Conservation (phyloP, 2,888 invertebrate species). For the Aphodius granarius region DNA sequence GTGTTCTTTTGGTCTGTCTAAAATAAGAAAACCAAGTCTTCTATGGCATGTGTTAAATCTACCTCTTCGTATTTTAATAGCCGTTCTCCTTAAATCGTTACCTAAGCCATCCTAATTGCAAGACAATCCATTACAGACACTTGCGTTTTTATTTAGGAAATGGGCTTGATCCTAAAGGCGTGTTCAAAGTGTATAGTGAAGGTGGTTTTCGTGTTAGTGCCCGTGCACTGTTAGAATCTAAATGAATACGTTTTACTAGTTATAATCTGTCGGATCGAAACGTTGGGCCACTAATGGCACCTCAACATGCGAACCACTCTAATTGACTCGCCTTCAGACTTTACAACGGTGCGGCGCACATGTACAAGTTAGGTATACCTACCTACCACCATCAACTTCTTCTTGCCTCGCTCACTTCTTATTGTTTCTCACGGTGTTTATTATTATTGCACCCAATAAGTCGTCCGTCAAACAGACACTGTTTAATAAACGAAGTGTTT, state of each 20-base stretch:
- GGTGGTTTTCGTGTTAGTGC: not conserved
- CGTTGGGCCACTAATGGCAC: slow-evolving; percentile 46
- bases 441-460: not conserved
- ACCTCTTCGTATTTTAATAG: no score
- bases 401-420: not conserved
- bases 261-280: slow-evolving; percentile 14
- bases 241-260: slow-evolving; percentile 42
- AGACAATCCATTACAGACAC: not conserved
- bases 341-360: not conserved
- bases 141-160: not conserved
- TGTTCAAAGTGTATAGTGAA: not conserved
- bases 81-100: no score
- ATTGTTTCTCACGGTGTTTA: not conserved
- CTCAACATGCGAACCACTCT: slow-evolving; percentile 49
- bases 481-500: not conserved
- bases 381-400: not conserved
- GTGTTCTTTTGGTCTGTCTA: no score
- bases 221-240: slow-evolving; percentile 2
- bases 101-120: not conserved
- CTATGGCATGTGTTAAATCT: no score
- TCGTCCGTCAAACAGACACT: not conserved
- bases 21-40: no score
- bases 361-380: no score
- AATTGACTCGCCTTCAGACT: slow-evolving; percentile 48
- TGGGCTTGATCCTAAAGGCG: not conserved